A percentile compares a stretch with the other conserved stretches of the same genome.
Conservation (phyloP, 2,113 vertebrate genomes). For the Alouatta palliata region DNA sequence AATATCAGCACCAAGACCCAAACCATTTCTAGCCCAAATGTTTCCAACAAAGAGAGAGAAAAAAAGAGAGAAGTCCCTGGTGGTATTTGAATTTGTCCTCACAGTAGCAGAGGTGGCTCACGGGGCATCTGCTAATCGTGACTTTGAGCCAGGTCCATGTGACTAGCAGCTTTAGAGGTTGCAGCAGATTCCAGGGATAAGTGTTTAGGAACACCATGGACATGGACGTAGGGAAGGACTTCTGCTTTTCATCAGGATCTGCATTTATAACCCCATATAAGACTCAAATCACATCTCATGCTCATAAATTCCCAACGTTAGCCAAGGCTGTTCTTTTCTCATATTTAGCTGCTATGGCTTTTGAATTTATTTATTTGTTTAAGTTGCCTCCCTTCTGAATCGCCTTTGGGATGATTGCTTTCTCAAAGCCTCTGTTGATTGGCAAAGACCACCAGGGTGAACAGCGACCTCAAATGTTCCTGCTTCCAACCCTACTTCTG, state of each 20-base stretch:
- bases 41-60: background rate
- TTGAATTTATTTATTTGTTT: background rate
- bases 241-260: background rate
- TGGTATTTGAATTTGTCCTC: background rate
- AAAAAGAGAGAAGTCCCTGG: background rate
- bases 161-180: accelerated
- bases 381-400: background rate
- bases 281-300: background rate
- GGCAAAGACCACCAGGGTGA: background rate
- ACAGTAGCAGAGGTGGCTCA: background rate
- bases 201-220: background rate
- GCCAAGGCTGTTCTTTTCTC: background rate
- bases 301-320: background rate
- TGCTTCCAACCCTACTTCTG: accelerated
- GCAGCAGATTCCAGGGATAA: background rate
- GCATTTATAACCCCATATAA: background rate
- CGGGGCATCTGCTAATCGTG: accelerated
- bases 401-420: background rate
- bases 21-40: background rate
- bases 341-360: background rate
- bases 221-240: background rate
- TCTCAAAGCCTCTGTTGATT: background rate
- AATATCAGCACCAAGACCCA: constrained; percentile 54
- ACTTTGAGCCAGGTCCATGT: accelerated
- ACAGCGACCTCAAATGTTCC: accelerated